Conservation (phyloP, 2,888 invertebrate genomes). For the Calameuta idolon region DNA sequence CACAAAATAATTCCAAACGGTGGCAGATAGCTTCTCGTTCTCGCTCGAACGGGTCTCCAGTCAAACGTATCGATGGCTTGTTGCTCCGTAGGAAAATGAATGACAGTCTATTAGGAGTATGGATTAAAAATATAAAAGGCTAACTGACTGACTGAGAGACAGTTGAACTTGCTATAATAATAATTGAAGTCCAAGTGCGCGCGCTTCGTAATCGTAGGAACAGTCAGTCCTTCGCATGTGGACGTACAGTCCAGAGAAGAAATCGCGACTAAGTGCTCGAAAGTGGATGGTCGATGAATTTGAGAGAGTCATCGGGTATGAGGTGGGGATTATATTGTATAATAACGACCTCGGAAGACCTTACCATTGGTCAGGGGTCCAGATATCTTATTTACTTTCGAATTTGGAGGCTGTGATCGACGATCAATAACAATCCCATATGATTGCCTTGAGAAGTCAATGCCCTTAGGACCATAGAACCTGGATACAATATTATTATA, state of each 20-base stretch:
- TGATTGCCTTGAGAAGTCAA: constrained; percentile 2
- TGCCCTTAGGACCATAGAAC: background rate
- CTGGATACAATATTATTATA: background rate
- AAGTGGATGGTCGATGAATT: constrained; percentile 27
- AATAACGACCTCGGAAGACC: constrained; percentile 32
- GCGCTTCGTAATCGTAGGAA: background rate
- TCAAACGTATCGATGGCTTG: background rate
- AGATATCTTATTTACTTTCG: constrained; percentile 26
- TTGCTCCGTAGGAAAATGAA: background rate
- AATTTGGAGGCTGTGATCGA: constrained; percentile 15
- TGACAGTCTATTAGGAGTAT: background rate
- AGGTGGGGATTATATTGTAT: constrained; percentile 34
- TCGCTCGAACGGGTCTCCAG: background rate
- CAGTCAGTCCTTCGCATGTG: background rate
- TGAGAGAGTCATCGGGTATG: constrained; percentile 14
- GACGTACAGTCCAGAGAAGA: constrained; percentile 26
- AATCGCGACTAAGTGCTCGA: constrained; percentile 40
- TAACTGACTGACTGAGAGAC: background rate
- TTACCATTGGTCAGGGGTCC: constrained; percentile 27
- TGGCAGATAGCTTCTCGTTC: background rate
- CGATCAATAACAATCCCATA: background rate
- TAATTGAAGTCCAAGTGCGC: background rate
- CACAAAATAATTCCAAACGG: background rate
- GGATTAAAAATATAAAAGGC: background rate
- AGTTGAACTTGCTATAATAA: background rate